Evolutionary conservation across 1,140 invertebrate species (phyloP), one percentile per base, ranked within the genome.

Genomic region (Philopotamus ludificatus): DNA sequence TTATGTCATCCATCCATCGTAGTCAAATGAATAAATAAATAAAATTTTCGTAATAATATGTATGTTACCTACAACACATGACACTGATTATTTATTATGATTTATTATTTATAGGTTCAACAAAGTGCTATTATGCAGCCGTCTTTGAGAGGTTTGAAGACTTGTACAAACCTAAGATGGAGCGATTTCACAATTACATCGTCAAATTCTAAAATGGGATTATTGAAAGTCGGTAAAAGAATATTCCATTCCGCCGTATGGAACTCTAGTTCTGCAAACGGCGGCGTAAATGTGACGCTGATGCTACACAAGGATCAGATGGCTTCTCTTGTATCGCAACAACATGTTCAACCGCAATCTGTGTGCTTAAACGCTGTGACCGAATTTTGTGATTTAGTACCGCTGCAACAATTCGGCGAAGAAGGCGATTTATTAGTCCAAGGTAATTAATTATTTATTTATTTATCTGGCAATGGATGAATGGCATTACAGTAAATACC

Each of bases 381-480:
- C 4, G 88, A 91, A 74, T 92, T 93, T 75, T 87, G 85, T 71
- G 89, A 92, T 72, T 73, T 87, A 63, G 84, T 91, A 22, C 87
- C 89, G 10, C 77, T 83, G 18, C 83, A 87, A 68, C 86, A 88
- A 54, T 80, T 81, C 57, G 79, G 79, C 3, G 79, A 81, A 66
- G 77, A 80, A 4, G 77, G 81, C 1, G 79, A 80, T 47, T 83
- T 86, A 71, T 80, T 84, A 65, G 75, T 85, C 18, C 86, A 90
- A 84, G 87, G 87, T 89, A 70, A 59, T 10, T 49, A 3, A 20
- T 34, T 34, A 34, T 12, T 7, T 34, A 34, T 12, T n/a, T n/a
- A n/a, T n/a, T n/a, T n/a, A n/a, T n/a, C n/a, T n/a, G n/a, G n/a
- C n/a, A n/a, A n/a, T n/a, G n/a, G n/a, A n/a, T n/a, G n/a, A n/a